Evolutionary conservation across 2,797 vertebrate species (phyloP).

Genomic region (Naso thynnoides): DNA sequence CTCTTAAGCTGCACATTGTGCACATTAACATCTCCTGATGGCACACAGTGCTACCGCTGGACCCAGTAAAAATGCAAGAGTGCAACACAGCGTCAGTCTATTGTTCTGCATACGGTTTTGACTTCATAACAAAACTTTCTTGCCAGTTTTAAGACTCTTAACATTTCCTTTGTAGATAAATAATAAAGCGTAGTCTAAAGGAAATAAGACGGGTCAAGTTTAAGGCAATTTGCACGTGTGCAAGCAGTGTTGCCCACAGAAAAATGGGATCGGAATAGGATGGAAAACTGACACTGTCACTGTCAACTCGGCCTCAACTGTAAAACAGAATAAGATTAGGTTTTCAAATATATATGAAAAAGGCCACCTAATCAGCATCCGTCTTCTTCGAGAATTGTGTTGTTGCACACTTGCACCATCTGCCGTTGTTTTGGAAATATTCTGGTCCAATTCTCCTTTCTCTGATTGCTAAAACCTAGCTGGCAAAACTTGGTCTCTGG

Average conservation of each 20-base stretch:
- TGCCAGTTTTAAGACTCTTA: background rate
- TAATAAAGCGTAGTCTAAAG: background rate
- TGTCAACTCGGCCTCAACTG: background rate
- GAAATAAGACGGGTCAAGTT: background rate
- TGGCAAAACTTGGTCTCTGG: background rate
- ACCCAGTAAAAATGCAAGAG: conserved; percentile 33
- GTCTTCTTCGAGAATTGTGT: background rate
- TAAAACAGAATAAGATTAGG: background rate
- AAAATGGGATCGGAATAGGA: background rate
- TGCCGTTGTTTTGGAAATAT: background rate
- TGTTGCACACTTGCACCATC: background rate
- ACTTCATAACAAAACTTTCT: too few relatives aligned
- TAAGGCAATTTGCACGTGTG: background rate
- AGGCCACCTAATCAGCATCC: background rate
- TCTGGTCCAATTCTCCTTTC: background rate
- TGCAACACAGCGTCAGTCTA: conserved; percentile 1
- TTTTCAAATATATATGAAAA: background rate
- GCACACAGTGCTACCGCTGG: conserved; percentile 55
- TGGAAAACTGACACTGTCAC: background rate
- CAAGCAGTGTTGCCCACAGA: background rate
- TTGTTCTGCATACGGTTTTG: too few relatives aligned
- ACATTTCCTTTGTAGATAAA: background rate
- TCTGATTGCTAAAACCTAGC: background rate
- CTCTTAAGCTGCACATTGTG: conserved; percentile 62
- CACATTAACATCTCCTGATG: conserved; percentile 65